These are phyloP conservation scores for Trachops cirrhosus DNA, from an alignment of 2,797 vertebrate species.

Conservation along the genomic window DNA sequence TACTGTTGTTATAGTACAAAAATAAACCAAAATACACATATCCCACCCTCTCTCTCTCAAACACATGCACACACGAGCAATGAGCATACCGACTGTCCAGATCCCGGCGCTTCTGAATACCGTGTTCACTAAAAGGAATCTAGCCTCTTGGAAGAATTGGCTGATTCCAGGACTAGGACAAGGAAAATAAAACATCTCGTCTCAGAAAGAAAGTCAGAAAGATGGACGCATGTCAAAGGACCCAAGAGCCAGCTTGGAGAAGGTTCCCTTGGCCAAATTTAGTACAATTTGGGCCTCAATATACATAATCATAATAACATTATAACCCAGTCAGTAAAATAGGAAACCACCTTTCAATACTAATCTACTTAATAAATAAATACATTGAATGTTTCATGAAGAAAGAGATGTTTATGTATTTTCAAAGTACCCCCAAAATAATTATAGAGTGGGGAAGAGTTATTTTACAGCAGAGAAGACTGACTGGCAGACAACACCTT, in stretches of 20 bases:
- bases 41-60: not conserved
- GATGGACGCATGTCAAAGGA: not conserved
- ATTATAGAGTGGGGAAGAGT: not conserved
- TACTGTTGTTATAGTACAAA: not conserved
- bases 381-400: not conserved
- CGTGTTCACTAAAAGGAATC: not conserved
- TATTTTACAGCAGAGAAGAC: not conserved
- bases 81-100: not conserved
- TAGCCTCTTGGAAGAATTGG: not conserved
- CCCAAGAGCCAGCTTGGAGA: not conserved
- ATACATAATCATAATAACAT: not conserved
- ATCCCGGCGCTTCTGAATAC: not conserved
- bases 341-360: not conserved
- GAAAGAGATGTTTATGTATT: not conserved
- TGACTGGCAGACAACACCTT: not conserved
- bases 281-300: not conserved
- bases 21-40: not conserved
- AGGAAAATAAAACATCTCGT: not conserved
- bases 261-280: not conserved
- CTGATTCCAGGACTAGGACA: not conserved
- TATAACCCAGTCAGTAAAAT: not conserved
- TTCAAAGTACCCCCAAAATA: not conserved
- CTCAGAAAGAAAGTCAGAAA: not conserved
- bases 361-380: not conserved
- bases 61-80: not conserved